These are phyloP conservation scores for Brachionus rubens DNA, from an alignment of 1,140 invertebrate species.

Conservation along the genomic window DNA sequence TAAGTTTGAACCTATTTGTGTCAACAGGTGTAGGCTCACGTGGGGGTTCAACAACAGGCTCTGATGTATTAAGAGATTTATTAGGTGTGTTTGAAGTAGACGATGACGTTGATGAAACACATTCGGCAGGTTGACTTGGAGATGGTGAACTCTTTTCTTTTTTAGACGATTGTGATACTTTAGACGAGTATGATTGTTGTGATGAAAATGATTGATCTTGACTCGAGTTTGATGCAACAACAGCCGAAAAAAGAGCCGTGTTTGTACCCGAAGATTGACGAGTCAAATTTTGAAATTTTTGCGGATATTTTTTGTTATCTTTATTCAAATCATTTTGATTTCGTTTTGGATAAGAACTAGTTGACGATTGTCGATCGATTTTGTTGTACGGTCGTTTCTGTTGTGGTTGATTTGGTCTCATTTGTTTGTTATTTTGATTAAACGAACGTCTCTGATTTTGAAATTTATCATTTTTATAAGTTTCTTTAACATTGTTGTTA, in stretches of 20 bases:
- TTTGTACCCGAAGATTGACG: no score
- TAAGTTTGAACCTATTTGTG: background rate
- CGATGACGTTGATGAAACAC: background rate
- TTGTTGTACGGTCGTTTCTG: background rate
- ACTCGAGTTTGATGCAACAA: background rate
- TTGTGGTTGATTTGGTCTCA: background rate
- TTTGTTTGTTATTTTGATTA: background rate
- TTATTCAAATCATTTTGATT: no score
- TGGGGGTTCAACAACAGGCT: background rate
- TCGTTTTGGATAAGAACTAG: background rate
- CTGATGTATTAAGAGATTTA: background rate
- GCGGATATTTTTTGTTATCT: background rate
- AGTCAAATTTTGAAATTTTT: background rate
- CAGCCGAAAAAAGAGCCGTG: background rate
- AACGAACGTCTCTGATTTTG: background rate
- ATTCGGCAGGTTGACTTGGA: background rate
- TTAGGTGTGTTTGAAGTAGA: background rate
- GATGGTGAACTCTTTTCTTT: background rate
- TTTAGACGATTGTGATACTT: constrained; percentile 16
- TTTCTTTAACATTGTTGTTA: constrained; percentile 22
- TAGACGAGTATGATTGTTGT: constrained; percentile 10
- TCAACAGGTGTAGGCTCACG: no score
- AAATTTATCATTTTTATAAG: constrained; percentile 3
- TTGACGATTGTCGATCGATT: background rate
- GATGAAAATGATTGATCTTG: constrained; percentile 6